A percentile compares a stretch with the other conserved stretches of the same genome.
Evolutionary conservation across 2,888 invertebrate species (phyloP).

Genomic region (Lithophane socia): DNA sequence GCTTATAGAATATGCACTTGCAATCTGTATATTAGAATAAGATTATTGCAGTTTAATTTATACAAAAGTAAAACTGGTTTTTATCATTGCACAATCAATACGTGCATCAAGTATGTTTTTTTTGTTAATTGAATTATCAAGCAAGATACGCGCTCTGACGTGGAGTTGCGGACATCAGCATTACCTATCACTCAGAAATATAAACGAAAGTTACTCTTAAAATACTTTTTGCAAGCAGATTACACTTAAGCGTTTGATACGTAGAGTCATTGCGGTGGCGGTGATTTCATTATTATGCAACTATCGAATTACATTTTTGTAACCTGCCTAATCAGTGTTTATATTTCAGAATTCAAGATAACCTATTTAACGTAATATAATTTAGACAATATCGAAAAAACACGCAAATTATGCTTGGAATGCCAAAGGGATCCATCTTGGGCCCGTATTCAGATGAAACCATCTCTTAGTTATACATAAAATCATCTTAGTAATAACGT

Average conservation of each 20-base stretch:
- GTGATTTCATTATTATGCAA: not conserved
- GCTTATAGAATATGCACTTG: slow-evolving; percentile 41
- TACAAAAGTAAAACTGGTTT: slow-evolving; percentile 11
- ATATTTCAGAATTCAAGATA: not conserved
- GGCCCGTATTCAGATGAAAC: not conserved
- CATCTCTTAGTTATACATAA: not conserved
- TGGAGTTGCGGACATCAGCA: not conserved
- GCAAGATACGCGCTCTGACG: not conserved
- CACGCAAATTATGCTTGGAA: not conserved
- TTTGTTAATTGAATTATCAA: not conserved
- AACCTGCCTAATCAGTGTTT: not conserved
- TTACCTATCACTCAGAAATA: not conserved
- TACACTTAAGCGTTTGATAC: slow-evolving; percentile 10
- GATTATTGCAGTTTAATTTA: slow-evolving; percentile 26
- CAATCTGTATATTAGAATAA: slow-evolving; percentile 30
- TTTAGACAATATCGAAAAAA: not conserved
- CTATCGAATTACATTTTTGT: not conserved
- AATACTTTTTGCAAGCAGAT: slow-evolving; percentile 4
- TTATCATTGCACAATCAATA: not conserved
- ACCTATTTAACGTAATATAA: not conserved
- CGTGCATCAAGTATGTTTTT: not conserved
- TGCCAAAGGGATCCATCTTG: not conserved
- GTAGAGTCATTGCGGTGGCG: not conserved
- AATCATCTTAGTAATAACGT: not conserved
- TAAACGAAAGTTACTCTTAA: not conserved